Percentiles rank a stretch among this genome's conserved stretches.
Conservation (phyloP, 2,888 invertebrate species). For the Amblyjoppa proteus region DNA sequence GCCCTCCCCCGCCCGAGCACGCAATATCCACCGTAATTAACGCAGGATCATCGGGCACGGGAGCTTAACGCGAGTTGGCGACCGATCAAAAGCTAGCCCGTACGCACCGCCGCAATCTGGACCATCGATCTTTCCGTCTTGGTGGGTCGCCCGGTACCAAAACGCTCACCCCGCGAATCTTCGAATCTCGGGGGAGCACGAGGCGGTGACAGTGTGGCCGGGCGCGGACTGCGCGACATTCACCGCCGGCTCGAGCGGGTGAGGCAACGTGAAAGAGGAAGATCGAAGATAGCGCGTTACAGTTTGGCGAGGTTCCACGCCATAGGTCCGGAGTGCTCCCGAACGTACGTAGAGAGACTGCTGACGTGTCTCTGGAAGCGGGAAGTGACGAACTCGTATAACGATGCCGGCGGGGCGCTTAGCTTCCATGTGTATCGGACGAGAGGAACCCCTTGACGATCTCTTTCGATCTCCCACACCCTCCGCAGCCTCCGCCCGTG, state of each 20-base stretch:
- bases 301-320: constrained; percentile 6
- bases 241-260: neutral
- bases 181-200: constrained; percentile 61
- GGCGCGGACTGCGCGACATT: constrained; percentile 16
- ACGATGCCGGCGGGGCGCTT: constrained; percentile 56
- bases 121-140: constrained; percentile 70
- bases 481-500: constrained; percentile 4
- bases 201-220: constrained; percentile 40
- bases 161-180: constrained; percentile 46
- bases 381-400: constrained; percentile 64
- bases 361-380: constrained; percentile 56
- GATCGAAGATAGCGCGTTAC: constrained; percentile 13
- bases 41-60: constrained; percentile 72
- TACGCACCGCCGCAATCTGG: constrained; percentile 53
- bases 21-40: constrained; percentile 71
- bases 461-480: constrained; percentile 50
- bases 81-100: constrained; percentile 77
- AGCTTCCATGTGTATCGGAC: constrained; percentile 22
- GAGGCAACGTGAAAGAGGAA: constrained; percentile 43
- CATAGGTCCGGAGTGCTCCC: neutral
- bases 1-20: neutral
- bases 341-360: constrained; percentile 44
- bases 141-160: constrained; percentile 57
- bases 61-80: constrained; percentile 76
- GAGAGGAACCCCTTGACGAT: constrained; percentile 32